Conservation (phyloP, 2,888 invertebrate species). For the Escarpia spicata region DNA sequence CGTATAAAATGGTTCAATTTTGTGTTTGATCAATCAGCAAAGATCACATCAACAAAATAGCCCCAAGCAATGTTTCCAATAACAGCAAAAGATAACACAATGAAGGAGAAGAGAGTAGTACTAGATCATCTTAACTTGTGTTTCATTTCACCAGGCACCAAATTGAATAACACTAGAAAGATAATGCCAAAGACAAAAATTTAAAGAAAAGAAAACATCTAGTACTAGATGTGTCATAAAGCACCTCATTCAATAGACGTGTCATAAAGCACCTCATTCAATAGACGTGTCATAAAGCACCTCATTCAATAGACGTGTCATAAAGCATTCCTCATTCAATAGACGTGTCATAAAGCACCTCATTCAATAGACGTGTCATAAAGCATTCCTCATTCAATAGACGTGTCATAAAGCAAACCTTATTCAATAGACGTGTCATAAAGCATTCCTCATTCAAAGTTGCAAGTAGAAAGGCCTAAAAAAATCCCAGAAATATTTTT, state of each 20-base stretch:
- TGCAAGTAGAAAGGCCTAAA: too few species aligned
- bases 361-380: too few species aligned
- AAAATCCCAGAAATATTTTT: too few species aligned
- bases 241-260: not conserved
- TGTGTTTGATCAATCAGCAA: not conserved
- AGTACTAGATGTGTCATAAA: not conserved
- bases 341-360: not conserved
- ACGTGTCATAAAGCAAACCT: too few species aligned
- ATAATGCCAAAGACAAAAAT: not conserved
- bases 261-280: too few species aligned
- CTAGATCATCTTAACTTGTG: not conserved
- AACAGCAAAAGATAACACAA: not conserved
- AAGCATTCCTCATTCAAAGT: too few species aligned
- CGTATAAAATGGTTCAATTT: not conserved
- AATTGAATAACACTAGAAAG: not conserved
- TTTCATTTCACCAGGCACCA: not conserved
- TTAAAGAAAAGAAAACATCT: not conserved
- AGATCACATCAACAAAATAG: not conserved
- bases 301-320: not conserved
- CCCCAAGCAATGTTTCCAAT: not conserved
- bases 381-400: too few species aligned
- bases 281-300: not conserved
- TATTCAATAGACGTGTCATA: too few species aligned
- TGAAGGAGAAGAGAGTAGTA: not conserved
- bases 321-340: too few species aligned